These are phyloP conservation scores for Cygnus olor DNA, from an alignment of 2,797 vertebrate genomes.

Conservation along the genomic window DNA sequence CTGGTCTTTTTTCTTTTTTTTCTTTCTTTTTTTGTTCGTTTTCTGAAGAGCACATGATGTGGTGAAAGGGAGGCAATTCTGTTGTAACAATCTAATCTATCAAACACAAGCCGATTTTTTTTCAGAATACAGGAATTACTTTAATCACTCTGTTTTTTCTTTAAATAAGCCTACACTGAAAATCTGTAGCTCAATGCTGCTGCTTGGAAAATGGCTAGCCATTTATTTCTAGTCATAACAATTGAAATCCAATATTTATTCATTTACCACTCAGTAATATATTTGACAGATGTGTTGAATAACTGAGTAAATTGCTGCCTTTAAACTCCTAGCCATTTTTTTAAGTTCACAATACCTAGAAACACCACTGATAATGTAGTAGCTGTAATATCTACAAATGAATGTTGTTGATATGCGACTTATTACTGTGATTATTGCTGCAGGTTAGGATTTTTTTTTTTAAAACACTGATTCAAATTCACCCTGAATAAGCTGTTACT, in stretches of 20 bases:
- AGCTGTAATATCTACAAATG: conserved; percentile 9
- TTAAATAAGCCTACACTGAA: not conserved
- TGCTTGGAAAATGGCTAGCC: not conserved
- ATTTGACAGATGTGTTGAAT: conserved; percentile 66
- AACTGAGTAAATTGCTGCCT: conserved; percentile 51
- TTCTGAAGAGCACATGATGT: not conserved
- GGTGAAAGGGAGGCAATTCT: not conserved
- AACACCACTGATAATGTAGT: not conserved
- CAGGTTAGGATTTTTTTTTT: not conserved
- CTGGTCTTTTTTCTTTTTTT: not conserved
- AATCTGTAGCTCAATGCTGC: not conserved
- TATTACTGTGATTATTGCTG: not conserved
- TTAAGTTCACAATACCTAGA: not conserved
- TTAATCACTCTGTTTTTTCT: conserved; percentile 14
- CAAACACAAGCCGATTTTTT: not conserved
- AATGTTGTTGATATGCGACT: not conserved
- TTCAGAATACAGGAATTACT: not conserved
- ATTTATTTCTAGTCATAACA: conserved; percentile 60
- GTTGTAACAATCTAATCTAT: not conserved
- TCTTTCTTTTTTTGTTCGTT: not conserved
- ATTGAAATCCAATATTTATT: conserved; percentile 70
- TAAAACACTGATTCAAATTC: not conserved
- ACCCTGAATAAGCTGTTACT: not conserved
- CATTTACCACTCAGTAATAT: conserved; percentile 57
- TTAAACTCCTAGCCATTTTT: not conserved